Base-by-base conservation (phyloP, 2,888 invertebrate species). In the Drosophila dives region DNA sequence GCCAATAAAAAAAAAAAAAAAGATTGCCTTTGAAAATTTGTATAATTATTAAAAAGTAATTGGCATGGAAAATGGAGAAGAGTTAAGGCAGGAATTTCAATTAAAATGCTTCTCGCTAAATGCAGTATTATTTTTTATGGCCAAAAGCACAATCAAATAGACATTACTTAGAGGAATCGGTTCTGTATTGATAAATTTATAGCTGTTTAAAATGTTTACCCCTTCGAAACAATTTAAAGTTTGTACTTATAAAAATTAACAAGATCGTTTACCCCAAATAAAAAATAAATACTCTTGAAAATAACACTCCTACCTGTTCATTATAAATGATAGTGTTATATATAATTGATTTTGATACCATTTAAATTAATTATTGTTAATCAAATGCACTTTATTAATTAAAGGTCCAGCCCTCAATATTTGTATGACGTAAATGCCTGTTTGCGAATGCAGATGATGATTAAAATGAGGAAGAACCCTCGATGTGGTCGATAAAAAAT, bases 401-500 rank as follows among this genome's bases (percentile, higher is more conserved):
- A 59, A 64, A 33, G 36, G 42, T 67, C 33, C 34, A 53, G 58
- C 45, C 68, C 12, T 26, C 3, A 12, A 45, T n/a, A 7, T 17
- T 17, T 7, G 20, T 34, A 11, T n/a, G 38, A 38, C 36, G 32
- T 36, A n/a, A 4, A 32, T 53, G 64, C 60, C 60, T 67, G 64
- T 61, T 71, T 8, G 49, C 64, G 48, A 45, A 75, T 55, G 78
- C 55, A n/a, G 64, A 61, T 63, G 63, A 67, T 38, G 63, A 67
- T 38, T 56, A 29, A 40, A 62, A 68, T 49, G 55, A 33, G 26
- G 20, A 29, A 36, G 20, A 34, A 7, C 17, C 26, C 11, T 12
- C 42, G 51, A 8, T 48, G 40, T 40, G 38, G 6, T 12, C 11
- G 51, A 73, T 76, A 80, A 17, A 80, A 83, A 87, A 87, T 81